Base-by-base conservation (phyloP, 2,888 invertebrate species). In the Acrocyrtus sp. region DNA sequence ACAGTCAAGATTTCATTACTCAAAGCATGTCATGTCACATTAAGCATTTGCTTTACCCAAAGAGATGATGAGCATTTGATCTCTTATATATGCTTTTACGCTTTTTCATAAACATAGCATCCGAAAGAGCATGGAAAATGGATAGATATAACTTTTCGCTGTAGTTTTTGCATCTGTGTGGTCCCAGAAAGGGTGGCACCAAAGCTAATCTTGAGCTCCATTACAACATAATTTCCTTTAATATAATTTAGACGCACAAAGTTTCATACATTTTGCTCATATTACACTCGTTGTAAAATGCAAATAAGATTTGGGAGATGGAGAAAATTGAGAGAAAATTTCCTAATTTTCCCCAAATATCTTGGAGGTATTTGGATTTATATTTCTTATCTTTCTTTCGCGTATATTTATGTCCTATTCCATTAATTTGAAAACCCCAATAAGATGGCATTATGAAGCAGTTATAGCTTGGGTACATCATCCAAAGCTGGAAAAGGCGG, bases 1-100 rank as follows among this genome's bases (percentile, higher is more conserved):
- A 70, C 63, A 69, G 68, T 54, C 60, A 60, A 69, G 68, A 69
- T 69, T 69, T 69, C 68, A 69, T 69, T 61, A 53, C 68, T 34
- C 53, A 60, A 69, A 69, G 45, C 61, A 69, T 61, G 54, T 29
- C 53, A 27, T n/a, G 22, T 45, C 17, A 43, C 63, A 63, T 53
- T 41, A 41, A 6, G 43, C 27, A 41, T 51, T n/a, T 51, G 50
- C 45, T 45, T 17, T 45, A 45, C 10, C 15, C 17, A n/a, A n/a
- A n/a, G n/a, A 21, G 6, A 56, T 56, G 56, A 56, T 56, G 56
- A 56, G 56, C 56, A 56, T 34, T 56, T 56, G 56, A 26, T 56
- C 56, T 56, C n/a, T n/a, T n/a, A n/a, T 56, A 15, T 54, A 15
- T 34, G 34, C 34, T 34, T 34, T 34, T 12, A 34, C 34, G 12